phyloP scores from a whole-genome alignment of 2,797 vertebrate genomes.

The Uromys caudimaculatus region DNA sequence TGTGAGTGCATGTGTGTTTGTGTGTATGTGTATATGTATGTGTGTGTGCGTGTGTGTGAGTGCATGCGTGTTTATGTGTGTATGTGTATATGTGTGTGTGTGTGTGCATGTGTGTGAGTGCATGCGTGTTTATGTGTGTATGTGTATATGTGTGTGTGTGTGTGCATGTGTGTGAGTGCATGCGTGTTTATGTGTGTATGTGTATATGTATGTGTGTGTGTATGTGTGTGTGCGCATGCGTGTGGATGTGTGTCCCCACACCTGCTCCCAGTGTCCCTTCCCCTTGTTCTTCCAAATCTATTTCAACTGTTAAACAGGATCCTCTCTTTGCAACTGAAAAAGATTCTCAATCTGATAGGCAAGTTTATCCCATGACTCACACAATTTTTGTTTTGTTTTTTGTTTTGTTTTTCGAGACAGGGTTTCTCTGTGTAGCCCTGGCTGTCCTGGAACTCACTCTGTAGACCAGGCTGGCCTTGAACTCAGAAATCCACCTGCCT shows the following conservation, averaged over 20 bases:
- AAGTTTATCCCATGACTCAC: slow-evolving; percentile 19
- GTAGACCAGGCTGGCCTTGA: no score
- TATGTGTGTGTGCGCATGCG: background rate
- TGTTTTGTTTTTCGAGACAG: no score
- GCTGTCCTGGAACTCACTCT: no score
- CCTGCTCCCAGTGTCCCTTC: slow-evolving; percentile 57
- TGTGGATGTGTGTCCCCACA: background rate
- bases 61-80: background rate
- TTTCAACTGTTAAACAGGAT: slow-evolving; percentile 35
- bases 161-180: background rate
- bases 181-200: background rate
- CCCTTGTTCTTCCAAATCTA: slow-evolving; percentile 37
- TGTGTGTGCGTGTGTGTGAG: background rate
- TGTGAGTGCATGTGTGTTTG: background rate
- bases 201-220: background rate
- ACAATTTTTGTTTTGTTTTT: no score
- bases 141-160: background rate
- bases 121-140: background rate
- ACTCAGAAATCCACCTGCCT: no score
- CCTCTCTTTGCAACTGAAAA: slow-evolving; percentile 21
- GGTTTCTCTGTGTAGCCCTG: no score
- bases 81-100: slow-evolving; percentile 48
- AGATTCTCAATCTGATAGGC: slow-evolving; percentile 48
- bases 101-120: background rate
- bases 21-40: no score